A percentile compares a stretch with the other conserved stretches of the same genome.
These are phyloP conservation scores for Eupithecia tripunctaria DNA, from an alignment of 2,888 invertebrate genomes.

Conservation along the genomic window DNA sequence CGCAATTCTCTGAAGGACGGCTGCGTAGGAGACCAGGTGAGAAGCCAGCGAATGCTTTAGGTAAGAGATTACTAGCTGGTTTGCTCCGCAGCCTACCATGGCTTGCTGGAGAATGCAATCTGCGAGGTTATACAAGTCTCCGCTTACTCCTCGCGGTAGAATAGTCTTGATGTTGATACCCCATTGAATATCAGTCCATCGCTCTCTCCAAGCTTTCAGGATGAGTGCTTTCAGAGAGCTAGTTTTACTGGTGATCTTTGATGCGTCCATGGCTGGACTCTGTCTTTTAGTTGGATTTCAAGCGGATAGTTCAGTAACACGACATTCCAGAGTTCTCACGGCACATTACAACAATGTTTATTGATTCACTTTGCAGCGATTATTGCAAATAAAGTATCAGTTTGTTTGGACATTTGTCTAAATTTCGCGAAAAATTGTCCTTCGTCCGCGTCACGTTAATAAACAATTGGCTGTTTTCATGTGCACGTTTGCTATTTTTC, in stretches of 20 bases:
- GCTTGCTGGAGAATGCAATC: conserved; percentile 97
- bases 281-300: not conserved
- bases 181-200: conserved; percentile 98
- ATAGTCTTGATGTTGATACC: conserved; percentile 98
- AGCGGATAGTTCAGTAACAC: conserved; percentile 2
- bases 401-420: no score
- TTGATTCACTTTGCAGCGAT: not conserved
- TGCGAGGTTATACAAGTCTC: conserved; percentile 96
- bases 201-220: conserved; percentile 95
- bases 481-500: not conserved
- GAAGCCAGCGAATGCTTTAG: conserved; percentile 95
- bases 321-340: conserved; percentile 4
- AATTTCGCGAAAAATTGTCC: not conserved
- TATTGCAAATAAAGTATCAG: not conserved
- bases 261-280: conserved; percentile 85
- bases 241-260: conserved; percentile 93
- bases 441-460: conserved; percentile 5
- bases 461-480: not conserved
- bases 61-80: conserved; percentile 95
- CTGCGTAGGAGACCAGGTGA: conserved; percentile 95
- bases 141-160: conserved; percentile 94
- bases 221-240: conserved; percentile 91
- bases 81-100: conserved; percentile 96
- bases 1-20: conserved; percentile 93
- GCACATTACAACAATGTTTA: conserved; percentile 1